Base-by-base conservation (phyloP, 2,888 invertebrate species). In the Himalopsyche tibetana region DNA sequence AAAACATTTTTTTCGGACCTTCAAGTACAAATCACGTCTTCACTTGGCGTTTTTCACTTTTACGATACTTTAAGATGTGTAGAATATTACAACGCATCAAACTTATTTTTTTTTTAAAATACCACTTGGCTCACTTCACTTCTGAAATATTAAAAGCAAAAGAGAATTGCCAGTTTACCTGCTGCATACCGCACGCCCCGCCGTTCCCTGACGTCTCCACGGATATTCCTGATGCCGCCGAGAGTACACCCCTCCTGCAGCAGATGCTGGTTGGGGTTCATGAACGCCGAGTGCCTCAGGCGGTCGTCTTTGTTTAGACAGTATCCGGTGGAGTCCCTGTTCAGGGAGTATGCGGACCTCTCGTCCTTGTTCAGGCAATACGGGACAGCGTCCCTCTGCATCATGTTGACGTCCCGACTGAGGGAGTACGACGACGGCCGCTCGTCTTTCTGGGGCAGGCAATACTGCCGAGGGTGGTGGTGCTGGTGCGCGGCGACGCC, bases 221-320 rank as follows among this genome's bases (percentile, higher is more conserved):
- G 45, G 38, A 55, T 38, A 15, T 36, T 36, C 36, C 63, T 83
- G 80, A 81, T 81, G 42, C 28, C 83, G 12, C 86, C 85, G 38
- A 88, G 84, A 17, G 87, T 87, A 82, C 87, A 87, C 5, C 87
- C 88, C 55, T 88, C 88, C 80, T 88, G 88, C 85, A 88, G 83
- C 42, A 88, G 85, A 69, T 88, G 88, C 82, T 88, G 88, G 69
- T 88, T 88, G 51, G 88, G 88, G 69, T 88, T 88, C 88, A 88
- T 88, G 55, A 88, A 88, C 9, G 87, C 84, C 55, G 85, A 83
- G 40, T 80, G 83, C 55, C 56, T 40, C 74, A 74, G 4, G 15
- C 74, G 9, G 36, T 74, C 82, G 40, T 55, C 82, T 51, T 63
- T 63, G 36, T 38, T 63, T 0, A 55, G 55, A 11, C 55, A 74